Evolutionary conservation across 2,113 vertebrate species (phyloP), one percentile per base, ranked within the genome.

Genomic region (Gambusia holbrooki): DNA sequence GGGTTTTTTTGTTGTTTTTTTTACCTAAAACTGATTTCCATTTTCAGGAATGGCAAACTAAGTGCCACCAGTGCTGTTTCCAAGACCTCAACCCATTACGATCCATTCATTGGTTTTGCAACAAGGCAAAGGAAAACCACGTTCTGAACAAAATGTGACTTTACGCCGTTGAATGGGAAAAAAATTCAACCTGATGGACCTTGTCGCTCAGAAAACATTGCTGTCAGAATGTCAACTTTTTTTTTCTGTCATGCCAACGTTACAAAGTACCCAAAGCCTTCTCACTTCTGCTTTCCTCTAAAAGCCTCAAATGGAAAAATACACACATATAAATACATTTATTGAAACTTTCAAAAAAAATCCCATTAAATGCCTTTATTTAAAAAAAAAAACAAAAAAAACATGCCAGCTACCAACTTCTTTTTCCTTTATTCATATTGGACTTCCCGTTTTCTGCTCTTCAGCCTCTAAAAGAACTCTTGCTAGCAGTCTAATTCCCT

Each of bases 401-500:
- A 17, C 19, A n/a, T 58, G 51, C 51, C 51, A 58, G 22, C 22
- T 11, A 58, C 7, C 0, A 58, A 25, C 22, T n/a, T 58, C 51
- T 48, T 19, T 19, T 25, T n/a, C 8, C 5, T 58, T 58, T n/a
- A 8, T 81, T 69, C 79, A 82, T 80, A 66, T 4, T 14, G 72
- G 71, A 72, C 74, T 69, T 74, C 33, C 66, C 80, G 40, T 89
- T 69, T 73, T 71, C 66, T 71, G 17, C 45, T 48, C 4, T 48
- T 19, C 4, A 17, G 17, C 14, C 45, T 19, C 68, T 60, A 70
- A 61, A 78, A 51, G 65, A 33, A 76, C 72, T 69, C 63, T 79
- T 76, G 74, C 74, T 82, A 73, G 42, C 74, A 82, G 68, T 73
- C 67, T 85, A 85, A 91, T 91, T 90, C 76, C 69, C 82, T 90